Evolutionary conservation across 2,888 invertebrate species (phyloP).

Genomic region (Watsonalla cultraria): DNA sequence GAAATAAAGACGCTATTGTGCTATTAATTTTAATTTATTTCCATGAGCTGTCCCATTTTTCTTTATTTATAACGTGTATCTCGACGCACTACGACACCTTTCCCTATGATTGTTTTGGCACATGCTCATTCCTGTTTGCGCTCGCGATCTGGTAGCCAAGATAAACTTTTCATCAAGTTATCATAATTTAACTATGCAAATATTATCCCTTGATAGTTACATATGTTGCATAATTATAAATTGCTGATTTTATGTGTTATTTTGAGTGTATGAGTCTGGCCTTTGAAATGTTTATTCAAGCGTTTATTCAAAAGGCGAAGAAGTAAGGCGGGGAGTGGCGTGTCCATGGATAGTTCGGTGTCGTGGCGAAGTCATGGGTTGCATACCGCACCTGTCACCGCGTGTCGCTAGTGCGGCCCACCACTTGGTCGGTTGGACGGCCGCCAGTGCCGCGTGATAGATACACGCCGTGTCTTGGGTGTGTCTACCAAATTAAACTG

Average conservation of each 20-base stretch:
- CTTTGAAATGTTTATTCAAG: constrained; percentile 29
- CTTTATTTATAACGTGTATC: constrained; percentile 52
- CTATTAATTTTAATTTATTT: constrained; percentile 63
- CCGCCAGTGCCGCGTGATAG: constrained; percentile 70
- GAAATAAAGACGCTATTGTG: constrained; percentile 56
- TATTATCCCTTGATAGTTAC: constrained; percentile 9
- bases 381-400: constrained; percentile 74
- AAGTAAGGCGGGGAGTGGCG: constrained; percentile 41
- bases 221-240: constrained; percentile 12
- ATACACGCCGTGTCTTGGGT: constrained; percentile 68
- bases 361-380: constrained; percentile 68
- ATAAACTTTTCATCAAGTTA: constrained; percentile 28
- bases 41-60: constrained; percentile 55
- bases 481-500: constrained; percentile 77
- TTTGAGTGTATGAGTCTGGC: constrained; percentile 18
- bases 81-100: constrained; percentile 48
- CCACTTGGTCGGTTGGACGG: constrained; percentile 71
- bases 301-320: constrained; percentile 30
- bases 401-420: constrained; percentile 69
- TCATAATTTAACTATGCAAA: constrained; percentile 3
- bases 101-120: constrained; percentile 55
- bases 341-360: constrained; percentile 29
- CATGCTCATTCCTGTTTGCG: constrained; percentile 42
- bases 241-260: constrained; percentile 21
- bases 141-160: constrained; percentile 33